These are phyloP conservation scores for Megalops cyprinoides DNA, from an alignment of 2,797 vertebrate genomes.

Conservation along the genomic window DNA sequence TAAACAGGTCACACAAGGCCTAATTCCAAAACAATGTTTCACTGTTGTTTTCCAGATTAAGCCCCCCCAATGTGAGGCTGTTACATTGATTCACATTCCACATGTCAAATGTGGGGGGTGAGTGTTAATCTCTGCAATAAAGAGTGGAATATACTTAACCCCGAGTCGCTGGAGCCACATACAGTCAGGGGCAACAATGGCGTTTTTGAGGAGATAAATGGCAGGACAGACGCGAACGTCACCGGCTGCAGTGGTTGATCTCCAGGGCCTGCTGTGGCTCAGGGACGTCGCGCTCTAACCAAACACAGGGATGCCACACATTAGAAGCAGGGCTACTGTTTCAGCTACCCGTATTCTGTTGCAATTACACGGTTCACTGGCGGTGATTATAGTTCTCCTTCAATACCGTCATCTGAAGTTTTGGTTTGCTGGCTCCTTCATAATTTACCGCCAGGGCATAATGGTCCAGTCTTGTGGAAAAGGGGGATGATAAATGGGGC, in stretches of 20 bases:
- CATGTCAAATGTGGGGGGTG: background rate
- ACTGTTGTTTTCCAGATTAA: background rate
- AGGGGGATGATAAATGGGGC: conserved; percentile 15
- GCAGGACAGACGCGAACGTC: background rate
- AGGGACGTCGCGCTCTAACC: conserved; percentile 48
- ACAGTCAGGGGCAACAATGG: background rate
- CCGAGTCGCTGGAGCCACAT: background rate
- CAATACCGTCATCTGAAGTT: conserved; percentile 83
- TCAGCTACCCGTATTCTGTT: conserved; percentile 92
- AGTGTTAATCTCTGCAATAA: background rate
- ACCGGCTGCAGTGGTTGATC: background rate
- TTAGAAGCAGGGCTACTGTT: conserved; percentile 95
- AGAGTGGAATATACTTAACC: background rate
- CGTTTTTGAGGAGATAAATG: background rate
- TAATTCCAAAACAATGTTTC: conserved; percentile 1
- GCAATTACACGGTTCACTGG: conserved; percentile 99
- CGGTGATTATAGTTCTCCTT: conserved; percentile 96
- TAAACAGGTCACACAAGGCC: background rate
- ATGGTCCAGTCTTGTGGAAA: conserved; percentile 22
- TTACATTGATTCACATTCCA: background rate
- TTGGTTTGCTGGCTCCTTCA: conserved; percentile 23
- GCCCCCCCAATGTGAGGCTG: background rate
- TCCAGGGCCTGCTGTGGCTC: conserved; percentile 34
- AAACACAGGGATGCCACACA: conserved; percentile 85
- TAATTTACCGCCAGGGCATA: conserved; percentile 38